Conservation (phyloP, 2,888 invertebrate species). For the Erynnis tages region DNA sequence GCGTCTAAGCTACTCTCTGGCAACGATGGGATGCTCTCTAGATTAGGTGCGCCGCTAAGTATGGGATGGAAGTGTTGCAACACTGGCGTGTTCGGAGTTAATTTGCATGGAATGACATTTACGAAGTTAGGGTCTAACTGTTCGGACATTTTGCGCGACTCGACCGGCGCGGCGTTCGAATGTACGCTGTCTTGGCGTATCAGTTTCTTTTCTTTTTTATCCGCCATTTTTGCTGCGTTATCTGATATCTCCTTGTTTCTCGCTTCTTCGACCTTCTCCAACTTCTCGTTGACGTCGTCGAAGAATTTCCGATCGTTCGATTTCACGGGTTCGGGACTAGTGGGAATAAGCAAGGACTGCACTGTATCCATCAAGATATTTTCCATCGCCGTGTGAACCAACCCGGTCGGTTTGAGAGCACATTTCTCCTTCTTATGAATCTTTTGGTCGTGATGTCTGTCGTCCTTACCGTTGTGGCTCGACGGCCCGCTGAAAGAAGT, state of each 20-base stretch:
- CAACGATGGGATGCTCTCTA: conserved; percentile 73
- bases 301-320: conserved; percentile 60
- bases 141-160: conserved; percentile 64
- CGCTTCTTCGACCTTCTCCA: conserved; percentile 59
- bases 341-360: conserved; percentile 63
- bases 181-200: conserved; percentile 64
- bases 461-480: conserved; percentile 47
- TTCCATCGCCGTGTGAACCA: conserved; percentile 79
- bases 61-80: conserved; percentile 65
- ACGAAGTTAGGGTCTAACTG: conserved; percentile 46
- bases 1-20: conserved; percentile 61
- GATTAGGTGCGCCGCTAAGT: conserved; percentile 53
- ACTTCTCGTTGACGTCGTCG: conserved; percentile 62
- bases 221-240: conserved; percentile 20
- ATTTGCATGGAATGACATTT: conserved; percentile 47
- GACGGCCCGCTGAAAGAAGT: conserved; percentile 62
- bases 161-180: conserved; percentile 43
- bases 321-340: conserved; percentile 55
- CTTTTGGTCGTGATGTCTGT: conserved; percentile 46
- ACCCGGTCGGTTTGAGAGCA: conserved; percentile 57
- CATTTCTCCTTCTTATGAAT: conserved; percentile 48
- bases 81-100: conserved; percentile 51
- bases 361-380: conserved; percentile 81
- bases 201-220: conserved; percentile 49
- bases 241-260: conserved; percentile 36